Percentiles rank a stretch among this genome's conserved stretches.
phyloP scores from a whole-genome alignment of 2,888 invertebrate genomes.

The Bombylius major region DNA sequence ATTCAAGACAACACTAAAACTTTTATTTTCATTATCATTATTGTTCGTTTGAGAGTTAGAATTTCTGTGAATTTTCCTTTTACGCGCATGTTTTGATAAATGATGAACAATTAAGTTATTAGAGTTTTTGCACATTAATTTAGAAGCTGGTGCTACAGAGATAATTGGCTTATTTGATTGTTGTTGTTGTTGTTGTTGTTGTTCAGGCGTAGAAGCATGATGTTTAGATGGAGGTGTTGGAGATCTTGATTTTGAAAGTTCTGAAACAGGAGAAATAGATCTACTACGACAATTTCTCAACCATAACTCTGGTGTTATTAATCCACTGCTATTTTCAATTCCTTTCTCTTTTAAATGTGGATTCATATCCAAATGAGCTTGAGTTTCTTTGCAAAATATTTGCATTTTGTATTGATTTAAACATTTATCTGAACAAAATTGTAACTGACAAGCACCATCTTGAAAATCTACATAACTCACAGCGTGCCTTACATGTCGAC shows the following conservation, averaged over 20 bases:
- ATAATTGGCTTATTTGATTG: slow-evolving; percentile 49
- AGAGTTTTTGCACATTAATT: slow-evolving; percentile 41
- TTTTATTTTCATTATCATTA: too few relatives aligned
- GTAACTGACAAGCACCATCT: slow-evolving; percentile 81
- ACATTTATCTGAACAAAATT: slow-evolving; percentile 87
- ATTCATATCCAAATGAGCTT: slow-evolving; percentile 78
- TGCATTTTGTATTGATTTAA: slow-evolving; percentile 95
- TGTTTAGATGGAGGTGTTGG: slow-evolving; percentile 32
- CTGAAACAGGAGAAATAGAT: slow-evolving; percentile 46
- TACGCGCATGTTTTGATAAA: slow-evolving; percentile 25
- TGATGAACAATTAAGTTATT: slow-evolving; percentile 13
- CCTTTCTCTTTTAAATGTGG: slow-evolving; percentile 50
- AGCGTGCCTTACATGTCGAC: slow-evolving; percentile 77
- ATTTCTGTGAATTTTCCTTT: slow-evolving; percentile 16
- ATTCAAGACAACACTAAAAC: too few relatives aligned
- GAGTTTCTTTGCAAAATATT: slow-evolving; percentile 87
- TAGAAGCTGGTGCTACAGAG: slow-evolving; percentile 52
- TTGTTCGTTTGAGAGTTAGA: too few relatives aligned
- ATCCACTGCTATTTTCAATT: slow-evolving; percentile 28
- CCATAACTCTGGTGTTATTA: slow-evolving; percentile 89
- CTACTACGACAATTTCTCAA: slow-evolving; percentile 63
- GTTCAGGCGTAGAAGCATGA: slow-evolving; percentile 19
- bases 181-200: slow-evolving; percentile 21
- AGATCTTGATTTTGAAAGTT: slow-evolving; percentile 43
- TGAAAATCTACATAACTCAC: slow-evolving; percentile 86